These are phyloP conservation scores for Rhinoptilus africanus DNA, from an alignment of 2,113 vertebrate genomes.

Conservation along the genomic window DNA sequence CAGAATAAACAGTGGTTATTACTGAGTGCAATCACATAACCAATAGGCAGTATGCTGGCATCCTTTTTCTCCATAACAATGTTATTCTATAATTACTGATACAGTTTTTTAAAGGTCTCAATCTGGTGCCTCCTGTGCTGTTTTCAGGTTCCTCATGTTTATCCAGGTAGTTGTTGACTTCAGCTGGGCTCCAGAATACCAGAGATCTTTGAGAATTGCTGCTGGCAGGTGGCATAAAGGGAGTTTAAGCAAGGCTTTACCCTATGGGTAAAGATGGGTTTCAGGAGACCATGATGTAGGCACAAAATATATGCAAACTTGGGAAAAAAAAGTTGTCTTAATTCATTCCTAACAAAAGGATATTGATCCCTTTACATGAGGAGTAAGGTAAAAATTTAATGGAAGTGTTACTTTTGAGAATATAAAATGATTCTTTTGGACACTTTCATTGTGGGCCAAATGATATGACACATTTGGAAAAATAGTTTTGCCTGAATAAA, in stretches of 20 bases:
- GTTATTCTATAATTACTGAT: neutral
- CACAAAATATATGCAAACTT: neutral
- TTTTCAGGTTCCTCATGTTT: neutral
- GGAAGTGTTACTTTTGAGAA: neutral
- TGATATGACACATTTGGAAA: neutral
- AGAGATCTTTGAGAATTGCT: neutral
- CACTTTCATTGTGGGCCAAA: neutral
- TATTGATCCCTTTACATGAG: neutral
- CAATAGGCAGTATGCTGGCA: neutral
- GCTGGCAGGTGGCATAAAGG: neutral
- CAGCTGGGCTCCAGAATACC: neutral
- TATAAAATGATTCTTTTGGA: neutral
- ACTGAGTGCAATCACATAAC: neutral
- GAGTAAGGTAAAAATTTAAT: neutral
- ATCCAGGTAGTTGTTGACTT: neutral
- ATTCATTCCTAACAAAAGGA: neutral
- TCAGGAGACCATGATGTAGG: neutral
- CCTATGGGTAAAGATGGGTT: neutral
- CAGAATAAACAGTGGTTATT: neutral
- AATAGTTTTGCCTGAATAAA: neutral
- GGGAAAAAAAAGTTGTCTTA: rapidly evolving
- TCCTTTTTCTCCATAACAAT: neutral
- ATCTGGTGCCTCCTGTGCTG: neutral
- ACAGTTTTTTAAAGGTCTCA: neutral
- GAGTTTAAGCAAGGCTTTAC: neutral